phyloP scores from a whole-genome alignment of 2,888 invertebrate genomes.

The Pyrgus malvae region DNA sequence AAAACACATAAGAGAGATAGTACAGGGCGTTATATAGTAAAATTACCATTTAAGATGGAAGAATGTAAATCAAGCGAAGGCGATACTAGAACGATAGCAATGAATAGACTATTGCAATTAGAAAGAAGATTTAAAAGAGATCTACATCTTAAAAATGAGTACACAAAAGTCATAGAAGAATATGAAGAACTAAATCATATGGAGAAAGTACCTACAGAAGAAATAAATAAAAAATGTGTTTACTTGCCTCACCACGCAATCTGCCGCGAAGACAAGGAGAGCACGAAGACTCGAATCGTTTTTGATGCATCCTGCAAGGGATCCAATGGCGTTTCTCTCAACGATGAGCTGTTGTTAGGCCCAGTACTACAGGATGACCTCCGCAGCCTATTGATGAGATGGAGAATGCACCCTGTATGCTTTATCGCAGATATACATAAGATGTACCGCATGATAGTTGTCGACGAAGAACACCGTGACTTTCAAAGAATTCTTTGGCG shows the following conservation, averaged over 20 bases:
- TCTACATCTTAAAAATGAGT: background rate
- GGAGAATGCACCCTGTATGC: constrained; percentile 34
- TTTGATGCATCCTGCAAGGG: constrained; percentile 30
- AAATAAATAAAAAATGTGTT: constrained; percentile 4
- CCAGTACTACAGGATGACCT: constrained; percentile 36
- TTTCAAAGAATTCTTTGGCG: constrained; percentile 34
- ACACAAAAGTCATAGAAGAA: background rate
- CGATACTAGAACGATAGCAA: background rate
- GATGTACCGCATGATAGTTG: constrained; percentile 40
- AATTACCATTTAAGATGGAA: background rate
- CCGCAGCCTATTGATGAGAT: constrained; percentile 36
- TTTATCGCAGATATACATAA: constrained; percentile 37
- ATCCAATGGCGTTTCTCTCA: constrained; percentile 30
- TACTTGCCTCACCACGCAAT: constrained; percentile 32
- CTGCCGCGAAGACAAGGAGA: constrained; percentile 15
- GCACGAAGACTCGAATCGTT: constrained; percentile 32
- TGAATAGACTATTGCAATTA: background rate
- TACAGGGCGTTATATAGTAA: background rate
- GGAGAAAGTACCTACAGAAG: background rate
- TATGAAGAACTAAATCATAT: background rate
- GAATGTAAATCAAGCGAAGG: background rate
- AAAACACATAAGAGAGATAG: background rate
- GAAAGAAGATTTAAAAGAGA: background rate
- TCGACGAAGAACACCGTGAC: constrained; percentile 31
- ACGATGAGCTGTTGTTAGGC: constrained; percentile 36